Evolutionary conservation across 2,797 vertebrate species (phyloP).

Genomic region (Sphenopsis melanotis): DNA sequence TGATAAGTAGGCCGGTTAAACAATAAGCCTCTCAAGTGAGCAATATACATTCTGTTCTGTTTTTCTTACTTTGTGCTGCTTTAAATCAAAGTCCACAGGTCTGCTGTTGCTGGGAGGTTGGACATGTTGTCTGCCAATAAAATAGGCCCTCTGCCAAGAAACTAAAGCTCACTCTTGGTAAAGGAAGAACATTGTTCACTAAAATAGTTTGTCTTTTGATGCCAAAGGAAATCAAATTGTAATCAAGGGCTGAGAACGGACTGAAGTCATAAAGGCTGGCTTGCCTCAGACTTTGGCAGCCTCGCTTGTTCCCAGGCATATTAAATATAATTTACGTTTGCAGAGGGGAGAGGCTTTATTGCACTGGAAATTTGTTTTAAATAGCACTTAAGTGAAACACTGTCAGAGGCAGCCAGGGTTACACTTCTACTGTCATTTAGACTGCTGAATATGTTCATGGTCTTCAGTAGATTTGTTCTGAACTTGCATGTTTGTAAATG

Average conservation of each 20-base stretch:
- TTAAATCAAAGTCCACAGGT: constrained; percentile 49
- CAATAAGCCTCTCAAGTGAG: constrained; percentile 40
- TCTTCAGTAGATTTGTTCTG: neutral
- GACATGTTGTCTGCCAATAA: constrained; percentile 65
- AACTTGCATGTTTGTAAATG: neutral
- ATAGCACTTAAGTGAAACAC: constrained; percentile 55
- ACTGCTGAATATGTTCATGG: neutral
- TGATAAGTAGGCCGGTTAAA: constrained; percentile 22
- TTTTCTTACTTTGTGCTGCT: constrained; percentile 48
- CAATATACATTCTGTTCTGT: constrained; percentile 46
- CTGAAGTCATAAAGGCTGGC: constrained; percentile 83
- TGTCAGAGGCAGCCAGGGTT: neutral
- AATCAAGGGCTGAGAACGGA: constrained; percentile 84
- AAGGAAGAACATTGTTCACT: constrained; percentile 85
- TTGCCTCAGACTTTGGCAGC: constrained; percentile 74
- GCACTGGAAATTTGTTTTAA: constrained; percentile 73
- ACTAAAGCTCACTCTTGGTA: constrained; percentile 71
- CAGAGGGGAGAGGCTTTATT: constrained; percentile 69
- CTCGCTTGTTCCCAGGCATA: constrained; percentile 77
- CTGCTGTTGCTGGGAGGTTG: constrained; percentile 55
- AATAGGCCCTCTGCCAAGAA: constrained; percentile 68
- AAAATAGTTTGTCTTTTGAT: constrained; percentile 82
- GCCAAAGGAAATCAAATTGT: constrained; percentile 86
- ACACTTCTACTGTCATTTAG: constrained; percentile 20
- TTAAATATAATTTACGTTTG: constrained; percentile 77